Percentiles rank a stretch among this genome's conserved stretches.
These are phyloP conservation scores for Calcarius lapponicus DNA, from an alignment of 2,797 vertebrate genomes.

Conservation along the genomic window DNA sequence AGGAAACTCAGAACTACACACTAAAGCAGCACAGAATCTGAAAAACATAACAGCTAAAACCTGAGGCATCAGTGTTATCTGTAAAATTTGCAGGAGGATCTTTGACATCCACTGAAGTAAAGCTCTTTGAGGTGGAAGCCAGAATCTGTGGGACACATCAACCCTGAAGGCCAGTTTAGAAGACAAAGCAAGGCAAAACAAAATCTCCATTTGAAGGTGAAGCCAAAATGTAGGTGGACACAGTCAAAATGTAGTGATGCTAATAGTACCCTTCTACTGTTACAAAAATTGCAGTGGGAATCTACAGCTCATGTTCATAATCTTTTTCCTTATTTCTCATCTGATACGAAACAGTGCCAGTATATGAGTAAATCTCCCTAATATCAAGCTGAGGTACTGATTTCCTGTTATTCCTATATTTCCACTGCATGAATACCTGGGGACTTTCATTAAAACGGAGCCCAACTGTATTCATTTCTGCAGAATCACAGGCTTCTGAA, in stretches of 20 bases:
- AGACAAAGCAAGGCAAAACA: conserved; percentile 35
- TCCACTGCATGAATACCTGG: conserved; percentile 31
- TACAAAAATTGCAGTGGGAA: conserved; percentile 8
- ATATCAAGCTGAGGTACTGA: conserved; percentile 30
- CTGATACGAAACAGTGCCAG: not conserved
- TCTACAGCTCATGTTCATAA: conserved; percentile 6
- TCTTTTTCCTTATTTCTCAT: conserved; percentile 36
- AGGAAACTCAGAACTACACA: not conserved
- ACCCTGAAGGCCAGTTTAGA: not conserved
- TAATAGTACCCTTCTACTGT: not conserved
- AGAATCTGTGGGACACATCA: not conserved
- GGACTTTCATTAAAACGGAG: not conserved
- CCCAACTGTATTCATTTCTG: conserved; percentile 17
- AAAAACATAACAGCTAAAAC: not conserved
- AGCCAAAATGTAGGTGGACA: not conserved
- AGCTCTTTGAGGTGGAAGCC: not conserved
- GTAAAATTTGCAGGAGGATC: not conserved
- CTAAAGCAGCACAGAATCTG: not conserved
- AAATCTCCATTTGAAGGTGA: conserved; percentile 1
- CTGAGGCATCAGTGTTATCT: not conserved
- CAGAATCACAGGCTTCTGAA: conserved; percentile 36
- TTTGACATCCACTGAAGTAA: not conserved
- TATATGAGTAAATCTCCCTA: conserved; percentile 40
- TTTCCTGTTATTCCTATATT: conserved; percentile 53
- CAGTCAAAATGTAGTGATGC: not conserved